Conservation (phyloP, 2,797 vertebrate genomes). For the Nyctibius grandis region DNA sequence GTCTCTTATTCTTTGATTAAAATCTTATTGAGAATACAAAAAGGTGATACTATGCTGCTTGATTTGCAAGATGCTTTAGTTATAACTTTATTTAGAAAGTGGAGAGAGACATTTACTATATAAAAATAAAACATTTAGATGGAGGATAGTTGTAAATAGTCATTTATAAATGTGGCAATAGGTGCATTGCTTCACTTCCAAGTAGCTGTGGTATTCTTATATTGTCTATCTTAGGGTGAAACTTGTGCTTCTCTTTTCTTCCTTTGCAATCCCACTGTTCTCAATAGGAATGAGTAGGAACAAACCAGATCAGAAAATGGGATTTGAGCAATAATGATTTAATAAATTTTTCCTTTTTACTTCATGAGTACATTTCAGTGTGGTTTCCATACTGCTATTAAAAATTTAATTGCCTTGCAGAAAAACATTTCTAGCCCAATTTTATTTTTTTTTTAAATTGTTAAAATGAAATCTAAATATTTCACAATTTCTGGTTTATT, state of each 20-base stretch:
- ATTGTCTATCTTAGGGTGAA: background rate
- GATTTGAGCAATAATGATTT: background rate
- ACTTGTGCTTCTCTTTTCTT: background rate
- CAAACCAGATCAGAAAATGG: background rate
- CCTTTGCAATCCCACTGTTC: background rate
- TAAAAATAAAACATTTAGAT: background rate
- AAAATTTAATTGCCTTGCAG: background rate
- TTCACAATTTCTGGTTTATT: background rate
- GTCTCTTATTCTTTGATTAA: background rate
- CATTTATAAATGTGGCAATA: background rate
- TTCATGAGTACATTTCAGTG: background rate
- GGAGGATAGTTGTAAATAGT: background rate
- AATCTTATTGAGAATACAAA: background rate
- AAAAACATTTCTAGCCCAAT: background rate
- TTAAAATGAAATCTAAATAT: background rate
- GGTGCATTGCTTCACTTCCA: background rate
- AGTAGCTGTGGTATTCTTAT: background rate
- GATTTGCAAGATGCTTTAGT: background rate
- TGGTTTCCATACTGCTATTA: background rate
- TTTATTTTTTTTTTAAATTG: background rate
- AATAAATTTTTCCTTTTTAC: background rate
- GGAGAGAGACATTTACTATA: background rate
- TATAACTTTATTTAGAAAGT: background rate
- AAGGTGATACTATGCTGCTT: background rate
- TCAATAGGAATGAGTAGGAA: background rate